A percentile compares a stretch with the other conserved stretches of the same genome.
phyloP scores from a whole-genome alignment of 1,140 invertebrate species.

The Calephelis virginiensis region DNA sequence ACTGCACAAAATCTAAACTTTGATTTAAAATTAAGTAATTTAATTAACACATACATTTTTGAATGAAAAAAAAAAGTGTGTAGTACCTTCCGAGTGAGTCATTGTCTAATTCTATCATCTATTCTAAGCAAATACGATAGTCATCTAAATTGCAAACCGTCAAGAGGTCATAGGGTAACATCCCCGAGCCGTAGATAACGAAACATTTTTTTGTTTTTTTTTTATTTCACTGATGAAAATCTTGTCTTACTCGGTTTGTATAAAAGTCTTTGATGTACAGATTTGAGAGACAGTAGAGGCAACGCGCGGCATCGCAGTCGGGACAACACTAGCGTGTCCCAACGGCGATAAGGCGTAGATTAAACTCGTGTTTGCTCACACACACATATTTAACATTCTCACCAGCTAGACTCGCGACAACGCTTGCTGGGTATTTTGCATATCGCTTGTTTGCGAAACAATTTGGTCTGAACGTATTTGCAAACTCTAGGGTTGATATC shows the following conservation, averaged over 20 bases:
- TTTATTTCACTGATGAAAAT: too few species aligned
- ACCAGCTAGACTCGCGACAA: constrained; percentile 56
- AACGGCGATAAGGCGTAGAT: constrained; percentile 64
- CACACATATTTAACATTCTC: constrained; percentile 68
- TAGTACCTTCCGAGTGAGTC: too few species aligned
- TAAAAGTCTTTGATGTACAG: constrained; percentile 16
- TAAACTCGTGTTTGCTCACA: constrained; percentile 67
- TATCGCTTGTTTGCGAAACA: constrained; percentile 63
- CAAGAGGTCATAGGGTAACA: too few species aligned
- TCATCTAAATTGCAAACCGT: too few species aligned
- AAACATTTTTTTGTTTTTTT: too few species aligned
- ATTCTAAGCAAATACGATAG: too few species aligned
- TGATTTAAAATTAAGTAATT: too few species aligned
- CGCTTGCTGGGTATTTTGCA: constrained; percentile 58
- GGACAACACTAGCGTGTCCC: constrained; percentile 37
- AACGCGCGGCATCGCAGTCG: constrained; percentile 29
- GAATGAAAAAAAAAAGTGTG: too few species aligned
- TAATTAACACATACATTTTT: too few species aligned
- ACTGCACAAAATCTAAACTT: too few species aligned
- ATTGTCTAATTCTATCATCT: too few species aligned
- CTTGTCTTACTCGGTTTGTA: background rate
- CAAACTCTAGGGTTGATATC: constrained; percentile 29
- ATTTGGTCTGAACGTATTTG: constrained; percentile 54
- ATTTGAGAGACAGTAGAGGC: constrained; percentile 19
- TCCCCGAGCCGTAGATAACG: too few species aligned